phyloP scores from a whole-genome alignment of 2,888 invertebrate genomes.

The Chromoteleia sp. region DNA sequence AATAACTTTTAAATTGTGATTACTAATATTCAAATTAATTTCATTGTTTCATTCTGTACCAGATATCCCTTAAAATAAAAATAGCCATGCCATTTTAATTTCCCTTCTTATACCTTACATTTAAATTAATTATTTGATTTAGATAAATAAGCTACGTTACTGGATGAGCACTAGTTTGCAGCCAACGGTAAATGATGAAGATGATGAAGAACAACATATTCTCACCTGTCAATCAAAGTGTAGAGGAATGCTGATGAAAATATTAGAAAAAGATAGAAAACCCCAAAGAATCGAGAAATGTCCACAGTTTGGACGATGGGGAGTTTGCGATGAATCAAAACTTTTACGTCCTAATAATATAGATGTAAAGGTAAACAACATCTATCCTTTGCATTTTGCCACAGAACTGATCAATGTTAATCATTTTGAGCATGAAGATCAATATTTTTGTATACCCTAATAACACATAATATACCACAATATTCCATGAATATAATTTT shows the following conservation, averaged over 20 bases:
- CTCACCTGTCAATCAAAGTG: constrained; percentile 13
- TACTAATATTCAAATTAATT: no score
- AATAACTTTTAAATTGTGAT: no score
- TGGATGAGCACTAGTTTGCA: constrained; percentile 89
- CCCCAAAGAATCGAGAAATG: neutral
- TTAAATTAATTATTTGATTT: constrained; percentile 52
- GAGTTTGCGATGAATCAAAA: constrained; percentile 78
- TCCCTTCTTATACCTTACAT: no score
- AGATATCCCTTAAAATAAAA: constrained; percentile 6
- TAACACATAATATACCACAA: no score
- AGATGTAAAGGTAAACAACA: constrained; percentile 71
- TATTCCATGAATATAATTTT: no score
- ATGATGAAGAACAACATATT: constrained; percentile 76
- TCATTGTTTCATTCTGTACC: no score
- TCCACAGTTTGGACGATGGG: constrained; percentile 73
- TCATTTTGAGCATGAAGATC: no score
- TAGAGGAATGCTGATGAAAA: constrained; percentile 26
- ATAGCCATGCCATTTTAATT: no score
- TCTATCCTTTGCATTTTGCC: constrained; percentile 85
- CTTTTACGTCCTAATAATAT: constrained; percentile 82
- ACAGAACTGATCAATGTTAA: constrained; percentile 84
- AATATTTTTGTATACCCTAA: no score
- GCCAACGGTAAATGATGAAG: neutral
- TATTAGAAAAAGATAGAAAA: constrained; percentile 38
- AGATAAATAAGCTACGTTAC: constrained; percentile 91